phyloP scores from a whole-genome alignment of 2,113 vertebrate species.

The Cyphomyrus plagiostoma region DNA sequence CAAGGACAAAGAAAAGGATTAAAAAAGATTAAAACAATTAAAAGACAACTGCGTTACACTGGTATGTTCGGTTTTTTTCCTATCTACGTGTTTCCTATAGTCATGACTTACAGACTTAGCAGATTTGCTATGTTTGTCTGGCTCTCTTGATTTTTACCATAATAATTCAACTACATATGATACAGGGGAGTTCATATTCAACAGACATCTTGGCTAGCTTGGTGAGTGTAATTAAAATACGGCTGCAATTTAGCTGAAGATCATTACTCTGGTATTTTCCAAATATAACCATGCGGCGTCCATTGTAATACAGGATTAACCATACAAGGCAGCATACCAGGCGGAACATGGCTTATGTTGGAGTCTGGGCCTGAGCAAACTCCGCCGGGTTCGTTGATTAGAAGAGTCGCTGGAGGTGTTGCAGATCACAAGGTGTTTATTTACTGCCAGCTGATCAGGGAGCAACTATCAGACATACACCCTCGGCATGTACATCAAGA shows the following conservation, averaged over 20 bases:
- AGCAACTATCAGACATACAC: no score
- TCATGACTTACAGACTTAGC: background rate
- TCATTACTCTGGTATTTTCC: background rate
- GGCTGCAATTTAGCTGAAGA: background rate
- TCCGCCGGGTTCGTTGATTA: no score
- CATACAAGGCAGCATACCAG: background rate
- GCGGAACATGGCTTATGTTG: background rate
- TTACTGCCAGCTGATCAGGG: no score
- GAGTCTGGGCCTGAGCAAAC: no score
- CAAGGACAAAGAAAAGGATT: slow-evolving; percentile 7
- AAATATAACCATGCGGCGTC: background rate
- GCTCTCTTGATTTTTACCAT: background rate
- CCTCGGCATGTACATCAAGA: no score
- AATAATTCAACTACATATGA: background rate
- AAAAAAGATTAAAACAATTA: slow-evolving; percentile 43
- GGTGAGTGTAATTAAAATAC: slow-evolving; percentile 2
- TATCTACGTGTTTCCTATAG: background rate
- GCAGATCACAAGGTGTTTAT: no score
- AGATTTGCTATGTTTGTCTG: background rate
- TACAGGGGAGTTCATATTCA: slow-evolving; percentile 2
- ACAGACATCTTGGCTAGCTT: background rate
- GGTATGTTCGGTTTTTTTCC: background rate
- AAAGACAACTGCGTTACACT: background rate
- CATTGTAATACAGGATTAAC: background rate
- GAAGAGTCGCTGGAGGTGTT: no score